Evolutionary conservation across 2,888 invertebrate genomes (phyloP).

Genomic region (Eulithis prunata): DNA sequence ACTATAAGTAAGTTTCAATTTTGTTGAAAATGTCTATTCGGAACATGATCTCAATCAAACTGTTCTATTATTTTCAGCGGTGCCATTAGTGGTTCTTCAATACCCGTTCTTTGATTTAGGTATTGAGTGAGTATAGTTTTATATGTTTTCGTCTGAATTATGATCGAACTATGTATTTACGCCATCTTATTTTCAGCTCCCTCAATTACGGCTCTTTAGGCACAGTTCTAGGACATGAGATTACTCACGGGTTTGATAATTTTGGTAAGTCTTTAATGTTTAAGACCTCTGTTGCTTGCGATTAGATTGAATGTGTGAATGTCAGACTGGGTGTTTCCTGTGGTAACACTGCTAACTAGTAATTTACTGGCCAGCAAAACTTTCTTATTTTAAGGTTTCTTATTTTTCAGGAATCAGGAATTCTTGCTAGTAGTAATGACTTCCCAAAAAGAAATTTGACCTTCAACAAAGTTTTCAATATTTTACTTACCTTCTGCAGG

Average conservation of each 20-base stretch:
- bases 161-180: background rate
- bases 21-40: background rate
- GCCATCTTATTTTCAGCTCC: slow-evolving; percentile 80
- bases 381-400: too few relatives aligned
- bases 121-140: slow-evolving; percentile 87
- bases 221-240: slow-evolving; percentile 90
- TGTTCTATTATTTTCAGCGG: slow-evolving; percentile 81
- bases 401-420: too few relatives aligned
- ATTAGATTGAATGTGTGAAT: too few relatives aligned
- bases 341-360: too few relatives aligned
- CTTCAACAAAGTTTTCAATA: background rate
- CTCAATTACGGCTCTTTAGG: slow-evolving; percentile 93
- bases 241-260: slow-evolving; percentile 85
- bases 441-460: too few relatives aligned
- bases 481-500: slow-evolving; percentile 73
- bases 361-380: too few relatives aligned
- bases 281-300: too few relatives aligned
- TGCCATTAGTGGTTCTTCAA: slow-evolving; percentile 93
- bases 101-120: slow-evolving; percentile 94
- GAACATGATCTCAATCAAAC: background rate
- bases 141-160: background rate
- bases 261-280: slow-evolving; percentile 64
- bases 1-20: slow-evolving; percentile 89
- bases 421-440: too few relatives aligned
- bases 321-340: too few relatives aligned